phyloP scores from a whole-genome alignment of 35 echinoderm and acorn worm genomes.

The Patiria miniata region DNA sequence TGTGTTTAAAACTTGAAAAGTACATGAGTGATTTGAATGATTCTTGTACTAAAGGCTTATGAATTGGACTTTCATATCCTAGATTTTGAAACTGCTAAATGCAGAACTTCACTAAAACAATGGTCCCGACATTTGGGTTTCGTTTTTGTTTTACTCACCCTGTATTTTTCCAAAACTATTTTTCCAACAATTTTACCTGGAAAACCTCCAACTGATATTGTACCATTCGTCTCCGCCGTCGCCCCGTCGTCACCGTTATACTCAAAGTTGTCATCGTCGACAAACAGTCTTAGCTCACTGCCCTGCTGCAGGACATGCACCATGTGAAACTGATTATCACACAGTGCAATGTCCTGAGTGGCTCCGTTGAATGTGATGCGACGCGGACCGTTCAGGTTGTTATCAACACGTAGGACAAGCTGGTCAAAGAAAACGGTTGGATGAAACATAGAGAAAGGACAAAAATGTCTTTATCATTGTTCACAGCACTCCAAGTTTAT shows the following conservation, averaged over 20 bases:
- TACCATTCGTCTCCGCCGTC: not conserved
- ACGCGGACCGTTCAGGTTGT: not conserved
- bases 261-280: not conserved
- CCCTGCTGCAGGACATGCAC: not conserved
- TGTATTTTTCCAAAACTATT: too few relatives aligned
- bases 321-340: slow-evolving; percentile 1
- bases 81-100: too few relatives aligned
- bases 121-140: too few relatives aligned
- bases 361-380: not conserved
- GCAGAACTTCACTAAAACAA: too few relatives aligned
- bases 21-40: too few relatives aligned
- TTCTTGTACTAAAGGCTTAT: too few relatives aligned
- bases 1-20: too few relatives aligned
- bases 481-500: too few relatives aligned
- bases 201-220: not conserved
- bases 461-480: too few relatives aligned
- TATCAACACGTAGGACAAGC: not conserved
- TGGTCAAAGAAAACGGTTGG: not conserved
- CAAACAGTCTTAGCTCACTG: not conserved
- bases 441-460: not conserved
- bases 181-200: not conserved
- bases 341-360: not conserved
- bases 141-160: too few relatives aligned
- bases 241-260: not conserved
- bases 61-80: too few relatives aligned